Percentiles rank a stretch among this genome's conserved stretches.
These are phyloP conservation scores for Neocloeon triangulifer DNA, from an alignment of 1,140 invertebrate genomes.

Conservation along the genomic window DNA sequence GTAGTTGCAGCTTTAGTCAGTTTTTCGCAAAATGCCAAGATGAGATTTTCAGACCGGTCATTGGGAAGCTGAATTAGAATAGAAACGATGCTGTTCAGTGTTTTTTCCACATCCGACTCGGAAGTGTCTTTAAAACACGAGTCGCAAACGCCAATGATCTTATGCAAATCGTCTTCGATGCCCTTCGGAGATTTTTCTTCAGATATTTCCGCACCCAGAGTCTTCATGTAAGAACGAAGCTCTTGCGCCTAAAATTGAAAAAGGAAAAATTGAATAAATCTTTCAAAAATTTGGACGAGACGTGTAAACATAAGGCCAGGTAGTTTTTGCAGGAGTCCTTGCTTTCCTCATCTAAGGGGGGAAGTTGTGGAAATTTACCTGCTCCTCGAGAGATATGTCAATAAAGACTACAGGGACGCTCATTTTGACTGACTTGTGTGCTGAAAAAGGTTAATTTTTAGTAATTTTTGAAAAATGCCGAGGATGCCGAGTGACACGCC, in stretches of 20 bases:
- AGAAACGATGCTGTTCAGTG: constrained; percentile 78
- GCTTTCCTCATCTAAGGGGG: no score
- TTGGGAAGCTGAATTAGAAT: constrained; percentile 72
- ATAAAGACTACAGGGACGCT: constrained; percentile 41
- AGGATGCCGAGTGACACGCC: no score
- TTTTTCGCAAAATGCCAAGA: constrained; percentile 81
- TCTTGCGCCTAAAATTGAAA: constrained; percentile 30
- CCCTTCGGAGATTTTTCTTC: constrained; percentile 74
- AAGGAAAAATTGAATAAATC: no score
- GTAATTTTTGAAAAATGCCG: no score
- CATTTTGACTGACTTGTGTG: background rate
- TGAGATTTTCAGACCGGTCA: constrained; percentile 72
- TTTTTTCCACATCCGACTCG: constrained; percentile 56
- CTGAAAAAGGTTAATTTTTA: no score
- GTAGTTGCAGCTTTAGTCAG: constrained; percentile 72
- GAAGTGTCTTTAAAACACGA: constrained; percentile 70
- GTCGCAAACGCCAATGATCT: constrained; percentile 85
- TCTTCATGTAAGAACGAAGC: constrained; percentile 70
- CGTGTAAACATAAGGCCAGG: no score
- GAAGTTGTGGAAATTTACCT: constrained; percentile 35
- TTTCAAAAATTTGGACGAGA: no score
- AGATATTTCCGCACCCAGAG: constrained; percentile 74
- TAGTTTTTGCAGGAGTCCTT: no score
- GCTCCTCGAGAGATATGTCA: constrained; percentile 53
- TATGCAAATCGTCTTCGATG: constrained; percentile 79